These are phyloP conservation scores for Myocastor coypus DNA, from an alignment of 2,113 vertebrate species.

Conservation along the genomic window DNA sequence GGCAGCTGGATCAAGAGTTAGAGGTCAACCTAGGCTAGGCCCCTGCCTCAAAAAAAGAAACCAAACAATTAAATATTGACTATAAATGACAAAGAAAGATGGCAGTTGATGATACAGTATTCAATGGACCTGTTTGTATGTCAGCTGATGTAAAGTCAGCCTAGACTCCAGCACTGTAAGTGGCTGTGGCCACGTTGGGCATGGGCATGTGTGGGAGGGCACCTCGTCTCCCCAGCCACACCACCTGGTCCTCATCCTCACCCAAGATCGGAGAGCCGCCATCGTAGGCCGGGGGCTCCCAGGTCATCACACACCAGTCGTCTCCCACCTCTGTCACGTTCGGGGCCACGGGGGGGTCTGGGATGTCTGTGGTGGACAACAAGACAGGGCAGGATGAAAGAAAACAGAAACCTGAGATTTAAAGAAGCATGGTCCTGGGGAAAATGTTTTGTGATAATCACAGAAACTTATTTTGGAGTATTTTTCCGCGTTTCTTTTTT, in stretches of 20 bases:
- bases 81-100: constrained; percentile 10
- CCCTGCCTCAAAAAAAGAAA: neutral
- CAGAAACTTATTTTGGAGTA: neutral
- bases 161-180: neutral
- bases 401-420: neutral
- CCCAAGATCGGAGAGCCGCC: constrained; percentile 96
- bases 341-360: constrained; percentile 95
- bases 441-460: constrained; percentile 9
- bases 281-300: constrained; percentile 95
- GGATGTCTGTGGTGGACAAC: constrained; percentile 90
- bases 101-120: neutral
- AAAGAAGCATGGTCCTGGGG: neutral
- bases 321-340: constrained; percentile 94
- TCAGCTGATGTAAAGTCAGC: neutral
- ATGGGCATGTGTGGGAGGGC: neutral
- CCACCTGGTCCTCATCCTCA: constrained; percentile 64
- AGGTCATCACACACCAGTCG: constrained; percentile 97
- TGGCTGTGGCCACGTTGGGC: neutral
- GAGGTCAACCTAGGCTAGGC: neutral
- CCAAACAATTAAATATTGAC: neutral
- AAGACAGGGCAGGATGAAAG: neutral
- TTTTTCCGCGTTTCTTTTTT: too few relatives aligned
- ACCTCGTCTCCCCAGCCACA: neutral
- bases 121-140: neutral
- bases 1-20: neutral